Evolutionary conservation across 2,888 invertebrate species (phyloP), one percentile per base, ranked within the genome.

Genomic region (Drosophila infuscata): DNA sequence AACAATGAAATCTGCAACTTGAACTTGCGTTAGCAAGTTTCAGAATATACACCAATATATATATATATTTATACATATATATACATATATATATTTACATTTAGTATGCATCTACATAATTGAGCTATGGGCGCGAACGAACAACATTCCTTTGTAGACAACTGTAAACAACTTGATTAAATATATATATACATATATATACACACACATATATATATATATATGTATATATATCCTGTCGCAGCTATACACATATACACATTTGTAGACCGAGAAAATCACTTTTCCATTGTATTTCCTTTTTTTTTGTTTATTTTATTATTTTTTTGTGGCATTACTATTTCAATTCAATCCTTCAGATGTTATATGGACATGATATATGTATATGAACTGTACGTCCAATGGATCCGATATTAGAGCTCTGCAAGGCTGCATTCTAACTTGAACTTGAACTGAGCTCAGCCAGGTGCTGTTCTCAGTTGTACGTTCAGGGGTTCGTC

Each of bases 141-240:
- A 64, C 7, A 62, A 64, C 64, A 20, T 63, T 64, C 30, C 32
- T 30, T 48, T 63, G 25, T 61, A 57, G 58, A 38, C 58, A 56
- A 57, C 30, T 30, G 30, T 41, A 17, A 15, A 29, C 48, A 30
- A 20, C 46, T 46, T 53, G 52, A 52, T 32, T 33, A 33, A 12
- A 46, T 4, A 33, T 15, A 43, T 32, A 25, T 7, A 30, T 30
- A 30, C 30, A 12, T 20, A 30, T 17, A n/a, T 30, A 20, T 20
- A 49, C 17, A 51, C n/a, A 30, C 4, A 33, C 7, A 43, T 25
- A 46, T 3, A 33, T 12, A 43, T 36, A 35, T 7, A 33, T 12
- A 43, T 32, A 46, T 7, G 20, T 17, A 41, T 35, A n/a, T n/a
- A 48, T 25, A 46, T 46, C 2, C 4, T 25, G 48, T 48, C 48